Evolutionary conservation across 2,888 invertebrate genomes (phyloP).

Genomic region (Galerucella calmariensis): DNA sequence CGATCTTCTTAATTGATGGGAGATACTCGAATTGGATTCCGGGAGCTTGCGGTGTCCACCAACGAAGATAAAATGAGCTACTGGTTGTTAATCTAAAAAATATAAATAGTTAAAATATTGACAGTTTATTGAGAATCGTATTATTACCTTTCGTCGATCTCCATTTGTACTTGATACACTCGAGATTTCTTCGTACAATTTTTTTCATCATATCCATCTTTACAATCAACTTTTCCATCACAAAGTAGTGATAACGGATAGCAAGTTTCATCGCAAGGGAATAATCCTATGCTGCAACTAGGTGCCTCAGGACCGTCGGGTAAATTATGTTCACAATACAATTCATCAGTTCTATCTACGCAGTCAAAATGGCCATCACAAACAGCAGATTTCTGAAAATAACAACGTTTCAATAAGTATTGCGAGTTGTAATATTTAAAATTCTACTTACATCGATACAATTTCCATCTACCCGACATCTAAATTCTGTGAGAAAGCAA

Average conservation of each 20-base stretch:
- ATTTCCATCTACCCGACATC: constrained; percentile 72
- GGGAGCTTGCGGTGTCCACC: constrained; percentile 52
- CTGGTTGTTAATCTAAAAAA: constrained; percentile 25
- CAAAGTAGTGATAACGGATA: constrained; percentile 72
- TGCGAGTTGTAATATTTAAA: background rate
- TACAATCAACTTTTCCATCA: constrained; percentile 77
- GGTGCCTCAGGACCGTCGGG: constrained; percentile 63
- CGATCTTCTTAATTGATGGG: constrained; percentile 73
- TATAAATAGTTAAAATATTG: background rate
- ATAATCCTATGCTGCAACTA: constrained; percentile 67
- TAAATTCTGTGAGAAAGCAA: constrained; percentile 67
- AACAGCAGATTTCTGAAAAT: constrained; percentile 56
- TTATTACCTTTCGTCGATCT: constrained; percentile 68
- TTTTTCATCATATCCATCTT: constrained; percentile 79
- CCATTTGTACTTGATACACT: constrained; percentile 70
- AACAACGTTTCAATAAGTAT: background rate
- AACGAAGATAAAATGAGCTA: constrained; percentile 25
- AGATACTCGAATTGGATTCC: constrained; percentile 71
- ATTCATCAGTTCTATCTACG: constrained; percentile 70
- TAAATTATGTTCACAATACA: constrained; percentile 57
- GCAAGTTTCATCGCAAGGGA: constrained; percentile 73
- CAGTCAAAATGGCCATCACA: constrained; percentile 71
- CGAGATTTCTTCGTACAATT: constrained; percentile 68
- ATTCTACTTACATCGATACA: constrained; percentile 66
- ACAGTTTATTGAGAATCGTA: background rate